phyloP scores from a whole-genome alignment of 2,113 vertebrate species.

The Poeciliopsis retropinna region DNA sequence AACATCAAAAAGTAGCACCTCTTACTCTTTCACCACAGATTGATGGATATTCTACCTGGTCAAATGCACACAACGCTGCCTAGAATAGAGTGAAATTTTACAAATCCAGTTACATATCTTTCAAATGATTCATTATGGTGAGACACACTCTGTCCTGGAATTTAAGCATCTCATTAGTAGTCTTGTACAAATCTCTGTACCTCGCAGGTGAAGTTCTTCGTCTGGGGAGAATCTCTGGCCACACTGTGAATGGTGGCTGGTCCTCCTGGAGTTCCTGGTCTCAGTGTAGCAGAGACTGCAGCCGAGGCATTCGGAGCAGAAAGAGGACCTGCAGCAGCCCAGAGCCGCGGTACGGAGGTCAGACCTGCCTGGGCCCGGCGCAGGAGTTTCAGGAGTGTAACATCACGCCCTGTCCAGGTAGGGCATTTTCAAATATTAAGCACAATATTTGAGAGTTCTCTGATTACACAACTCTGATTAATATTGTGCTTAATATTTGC shows the following conservation, averaged over 20 bases:
- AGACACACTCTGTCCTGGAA: not conserved
- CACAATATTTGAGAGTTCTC: too few relatives aligned
- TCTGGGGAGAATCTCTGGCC: constrained; percentile 86
- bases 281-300: constrained; percentile 96
- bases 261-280: constrained; percentile 92
- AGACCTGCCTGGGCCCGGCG: constrained; percentile 88
- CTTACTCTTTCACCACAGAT: too few relatives aligned
- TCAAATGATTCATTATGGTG: not conserved
- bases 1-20: too few relatives aligned
- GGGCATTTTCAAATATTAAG: constrained; percentile 26
- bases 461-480: too few relatives aligned
- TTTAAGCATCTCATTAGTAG: not conserved
- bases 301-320: constrained; percentile 89
- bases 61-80: not conserved
- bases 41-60: too few relatives aligned
- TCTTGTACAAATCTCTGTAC: not conserved
- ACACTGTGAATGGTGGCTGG: constrained; percentile 92
- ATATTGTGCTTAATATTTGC: too few relatives aligned
- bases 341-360: constrained; percentile 90
- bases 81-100: not conserved
- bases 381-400: constrained; percentile 98
- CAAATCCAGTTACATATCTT: not conserved
- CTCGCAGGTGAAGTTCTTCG: constrained; percentile 88
- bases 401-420: constrained; percentile 94
- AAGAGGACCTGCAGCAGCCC: constrained; percentile 93